phyloP scores from a whole-genome alignment of 2,888 invertebrate genomes.

The Parthenolecanium corni region DNA sequence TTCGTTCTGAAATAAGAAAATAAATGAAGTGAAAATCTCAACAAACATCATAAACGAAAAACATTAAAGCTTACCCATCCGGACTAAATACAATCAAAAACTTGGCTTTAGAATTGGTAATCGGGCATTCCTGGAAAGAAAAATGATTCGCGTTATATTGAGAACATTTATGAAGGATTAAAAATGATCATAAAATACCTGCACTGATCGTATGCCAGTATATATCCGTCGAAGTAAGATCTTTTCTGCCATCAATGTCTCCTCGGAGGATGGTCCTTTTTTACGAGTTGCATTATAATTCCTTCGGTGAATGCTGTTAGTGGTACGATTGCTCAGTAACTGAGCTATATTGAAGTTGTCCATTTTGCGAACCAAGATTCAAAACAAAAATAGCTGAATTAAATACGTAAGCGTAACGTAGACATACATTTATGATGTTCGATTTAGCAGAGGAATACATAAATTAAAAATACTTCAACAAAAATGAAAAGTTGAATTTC shows the following conservation, averaged over 20 bases:
- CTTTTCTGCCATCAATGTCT: conserved; percentile 4
- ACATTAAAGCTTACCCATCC: conserved; percentile 53
- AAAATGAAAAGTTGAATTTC: too few species aligned
- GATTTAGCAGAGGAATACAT: too few species aligned
- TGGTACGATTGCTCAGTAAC: too few species aligned
- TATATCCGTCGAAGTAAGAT: conserved; percentile 5
- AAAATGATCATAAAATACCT: not conserved
- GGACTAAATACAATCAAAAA: conserved; percentile 81
- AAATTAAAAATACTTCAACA: too few species aligned
- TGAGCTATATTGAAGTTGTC: too few species aligned
- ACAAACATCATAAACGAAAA: not conserved
- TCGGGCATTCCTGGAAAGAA: conserved; percentile 7
- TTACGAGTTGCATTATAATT: too few species aligned
- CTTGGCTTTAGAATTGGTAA: conserved; percentile 53
- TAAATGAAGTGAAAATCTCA: not conserved
- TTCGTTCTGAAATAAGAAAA: conserved; percentile 48
- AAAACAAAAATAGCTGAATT: too few species aligned
- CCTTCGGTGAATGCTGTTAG: too few species aligned
- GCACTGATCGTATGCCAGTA: conserved; percentile 2
- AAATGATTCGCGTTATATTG: not conserved
- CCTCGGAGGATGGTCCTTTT: not conserved
- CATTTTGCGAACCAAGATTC: too few species aligned
- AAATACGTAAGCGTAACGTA: too few species aligned
- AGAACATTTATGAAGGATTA: not conserved
- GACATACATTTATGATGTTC: too few species aligned